Evolutionary conservation across 2,797 vertebrate species (phyloP).

Genomic region (Ceryle rudis): DNA sequence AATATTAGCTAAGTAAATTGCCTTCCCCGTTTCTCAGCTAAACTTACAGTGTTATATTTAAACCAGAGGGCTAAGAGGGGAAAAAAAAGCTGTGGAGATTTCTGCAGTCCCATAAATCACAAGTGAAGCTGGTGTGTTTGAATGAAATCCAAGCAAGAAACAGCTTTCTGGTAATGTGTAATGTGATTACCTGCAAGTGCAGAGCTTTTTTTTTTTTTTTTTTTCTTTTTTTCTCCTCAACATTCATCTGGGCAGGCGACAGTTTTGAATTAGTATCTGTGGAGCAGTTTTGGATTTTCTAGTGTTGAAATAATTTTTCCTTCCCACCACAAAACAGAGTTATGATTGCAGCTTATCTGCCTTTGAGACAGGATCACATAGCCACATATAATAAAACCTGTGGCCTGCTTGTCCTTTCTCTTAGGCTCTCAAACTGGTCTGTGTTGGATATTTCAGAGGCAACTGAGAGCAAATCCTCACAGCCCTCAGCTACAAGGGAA

Average conservation of each 20-base stretch:
- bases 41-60: neutral
- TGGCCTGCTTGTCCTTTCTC: neutral
- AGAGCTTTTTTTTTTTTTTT: neutral
- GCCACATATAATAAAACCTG: neutral
- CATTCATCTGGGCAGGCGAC: neutral
- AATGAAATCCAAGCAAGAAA: constrained; percentile 24
- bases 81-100: neutral
- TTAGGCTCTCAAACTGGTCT: neutral
- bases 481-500: neutral
- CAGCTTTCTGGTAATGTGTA: constrained; percentile 33
- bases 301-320: neutral
- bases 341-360: neutral
- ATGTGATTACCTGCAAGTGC: constrained; percentile 39
- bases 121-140: neutral
- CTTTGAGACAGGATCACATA: neutral
- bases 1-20: constrained; percentile 27
- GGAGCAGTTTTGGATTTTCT: constrained; percentile 3
- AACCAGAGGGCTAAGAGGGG: neutral
- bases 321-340: neutral
- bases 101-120: constrained; percentile 35
- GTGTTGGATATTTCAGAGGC: neutral
- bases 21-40: neutral
- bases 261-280: neutral
- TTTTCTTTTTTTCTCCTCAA: constrained; percentile 24
- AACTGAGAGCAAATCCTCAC: rapidly evolving